phyloP scores from a whole-genome alignment of 2,113 vertebrate genomes.

The Pseudopipra pipra region DNA sequence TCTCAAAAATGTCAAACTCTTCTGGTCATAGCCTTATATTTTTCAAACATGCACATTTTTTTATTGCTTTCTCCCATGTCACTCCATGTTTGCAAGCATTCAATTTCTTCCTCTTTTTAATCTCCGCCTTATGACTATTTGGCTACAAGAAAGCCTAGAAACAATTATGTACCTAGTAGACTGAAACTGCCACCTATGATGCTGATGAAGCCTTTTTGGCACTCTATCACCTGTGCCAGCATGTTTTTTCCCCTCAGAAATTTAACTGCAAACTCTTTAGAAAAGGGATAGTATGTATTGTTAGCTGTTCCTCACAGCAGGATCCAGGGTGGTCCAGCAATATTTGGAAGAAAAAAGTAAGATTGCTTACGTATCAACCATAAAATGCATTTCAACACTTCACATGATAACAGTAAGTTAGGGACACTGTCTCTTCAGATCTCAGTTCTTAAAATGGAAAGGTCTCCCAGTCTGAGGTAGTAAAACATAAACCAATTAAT shows the following conservation, averaged over 20 bases:
- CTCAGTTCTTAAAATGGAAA: not conserved
- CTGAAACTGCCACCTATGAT: not conserved
- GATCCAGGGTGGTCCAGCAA: not conserved
- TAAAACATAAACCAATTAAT: not conserved
- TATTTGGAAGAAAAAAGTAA: not conserved
- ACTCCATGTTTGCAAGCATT: not conserved
- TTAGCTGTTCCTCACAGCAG: not conserved
- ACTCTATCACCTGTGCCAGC: not conserved
- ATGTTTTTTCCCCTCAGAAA: not conserved
- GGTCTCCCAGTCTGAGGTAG: not conserved
- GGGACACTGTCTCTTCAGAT: not conserved
- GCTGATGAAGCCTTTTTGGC: not conserved
- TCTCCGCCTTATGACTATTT: not conserved
- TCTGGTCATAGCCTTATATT: not conserved
- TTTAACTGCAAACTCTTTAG: not conserved
- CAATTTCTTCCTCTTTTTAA: not conserved
- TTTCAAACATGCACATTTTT: not conserved
- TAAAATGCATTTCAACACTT: not conserved
- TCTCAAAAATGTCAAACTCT: constrained; percentile 21
- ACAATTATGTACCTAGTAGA: not conserved
- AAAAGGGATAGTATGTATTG: not conserved
- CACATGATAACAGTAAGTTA: not conserved
- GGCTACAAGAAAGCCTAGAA: not conserved
- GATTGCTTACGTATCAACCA: not conserved
- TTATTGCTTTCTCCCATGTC: not conserved